Percentiles rank a stretch among this genome's conserved stretches.
These are phyloP conservation scores for Coilia nasus DNA, from an alignment of 2,797 vertebrate genomes.

Conservation along the genomic window DNA sequence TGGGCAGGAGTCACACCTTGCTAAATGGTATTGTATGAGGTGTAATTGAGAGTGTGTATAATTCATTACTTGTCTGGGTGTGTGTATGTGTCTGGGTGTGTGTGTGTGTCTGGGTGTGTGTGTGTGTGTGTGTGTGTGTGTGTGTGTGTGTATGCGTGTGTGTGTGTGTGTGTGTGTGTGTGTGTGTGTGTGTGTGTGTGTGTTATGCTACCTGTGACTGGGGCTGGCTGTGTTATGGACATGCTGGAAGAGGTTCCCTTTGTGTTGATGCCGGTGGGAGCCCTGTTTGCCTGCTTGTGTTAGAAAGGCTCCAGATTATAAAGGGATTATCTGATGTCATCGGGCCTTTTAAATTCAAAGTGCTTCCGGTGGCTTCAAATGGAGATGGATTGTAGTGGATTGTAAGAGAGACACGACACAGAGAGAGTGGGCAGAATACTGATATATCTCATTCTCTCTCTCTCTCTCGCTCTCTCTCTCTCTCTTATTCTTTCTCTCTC, in stretches of 20 bases:
- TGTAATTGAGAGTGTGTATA: not conserved
- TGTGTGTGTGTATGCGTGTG: not conserved
- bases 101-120: not conserved
- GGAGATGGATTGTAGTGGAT: conserved; percentile 8
- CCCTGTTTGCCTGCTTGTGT: not conserved
- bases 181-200: not conserved
- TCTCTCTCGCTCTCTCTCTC: no score
- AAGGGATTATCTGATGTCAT: conserved; percentile 24
- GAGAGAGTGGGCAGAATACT: no score
- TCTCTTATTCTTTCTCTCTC: no score
- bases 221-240: not conserved
- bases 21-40: not conserved
- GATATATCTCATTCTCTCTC: no score
- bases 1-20: not conserved
- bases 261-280: not conserved
- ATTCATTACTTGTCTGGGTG: not conserved
- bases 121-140: no score
- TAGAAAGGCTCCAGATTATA: conserved; percentile 14
- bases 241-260: conserved; percentile 7
- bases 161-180: not conserved
- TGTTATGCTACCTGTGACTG: not conserved
- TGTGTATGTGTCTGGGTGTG: not conserved
- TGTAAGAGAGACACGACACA: not conserved
- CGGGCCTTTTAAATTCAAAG: conserved; percentile 22
- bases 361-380: conserved; percentile 3